Evolutionary conservation across 2,888 invertebrate species (phyloP).

Genomic region (Sabatieria punctata): DNA sequence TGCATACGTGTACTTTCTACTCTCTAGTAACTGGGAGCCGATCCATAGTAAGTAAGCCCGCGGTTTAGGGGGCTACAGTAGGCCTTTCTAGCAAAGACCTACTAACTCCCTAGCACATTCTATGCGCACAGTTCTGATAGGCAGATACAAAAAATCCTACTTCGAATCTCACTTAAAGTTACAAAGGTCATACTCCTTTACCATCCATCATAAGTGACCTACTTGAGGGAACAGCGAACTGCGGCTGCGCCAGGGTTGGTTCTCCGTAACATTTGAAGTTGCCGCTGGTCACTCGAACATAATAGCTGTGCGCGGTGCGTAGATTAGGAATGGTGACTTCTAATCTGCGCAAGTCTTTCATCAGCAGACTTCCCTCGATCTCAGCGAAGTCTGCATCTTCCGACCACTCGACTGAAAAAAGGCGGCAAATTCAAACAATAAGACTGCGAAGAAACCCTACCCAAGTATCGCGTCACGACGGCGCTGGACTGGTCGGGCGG

Average conservation of each 20-base stretch:
- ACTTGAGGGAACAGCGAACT: constrained; percentile 74
- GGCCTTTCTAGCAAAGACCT: too few species aligned
- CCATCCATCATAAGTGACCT: too few species aligned
- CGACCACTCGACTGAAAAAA: constrained; percentile 74
- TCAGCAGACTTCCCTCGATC: constrained; percentile 59
- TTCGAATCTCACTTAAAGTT: too few species aligned
- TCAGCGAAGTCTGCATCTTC: constrained; percentile 62
- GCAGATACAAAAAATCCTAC: too few species aligned
- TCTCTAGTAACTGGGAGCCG: too few species aligned
- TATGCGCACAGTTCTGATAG: too few species aligned
- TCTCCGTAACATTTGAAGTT: constrained; percentile 78
- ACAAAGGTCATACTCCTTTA: too few species aligned
- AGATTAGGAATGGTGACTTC: constrained; percentile 52
- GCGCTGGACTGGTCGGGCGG: constrained; percentile 6
- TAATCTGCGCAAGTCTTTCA: constrained; percentile 48
- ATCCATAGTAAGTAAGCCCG: too few species aligned
- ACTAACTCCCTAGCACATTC: too few species aligned
- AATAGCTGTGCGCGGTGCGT: constrained; percentile 66
- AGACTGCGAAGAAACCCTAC: constrained; percentile 9
- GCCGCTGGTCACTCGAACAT: constrained; percentile 75
- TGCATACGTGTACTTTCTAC: too few species aligned
- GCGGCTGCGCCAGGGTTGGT: constrained; percentile 55
- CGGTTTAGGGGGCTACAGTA: too few species aligned
- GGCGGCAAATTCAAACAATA: neutral
- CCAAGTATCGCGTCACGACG: constrained; percentile 17